Percentiles rank a stretch among this genome's conserved stretches.
phyloP scores from a whole-genome alignment of 2,888 invertebrate species.

The Philopedon plagiatum region DNA sequence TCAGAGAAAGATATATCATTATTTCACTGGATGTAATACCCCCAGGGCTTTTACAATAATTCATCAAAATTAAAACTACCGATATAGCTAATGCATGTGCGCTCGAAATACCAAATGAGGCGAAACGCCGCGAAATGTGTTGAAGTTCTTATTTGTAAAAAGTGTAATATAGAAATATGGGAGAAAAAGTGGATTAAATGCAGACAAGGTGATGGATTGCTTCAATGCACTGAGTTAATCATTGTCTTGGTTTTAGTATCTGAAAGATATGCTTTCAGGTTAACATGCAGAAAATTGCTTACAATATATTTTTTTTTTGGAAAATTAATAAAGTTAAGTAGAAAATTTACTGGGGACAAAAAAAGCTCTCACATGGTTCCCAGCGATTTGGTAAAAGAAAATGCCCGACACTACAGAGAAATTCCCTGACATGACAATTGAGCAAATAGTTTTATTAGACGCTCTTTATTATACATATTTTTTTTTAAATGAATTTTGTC shows the following conservation, averaged over 20 bases:
- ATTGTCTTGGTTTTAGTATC: neutral
- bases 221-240: neutral
- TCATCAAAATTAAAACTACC: slow-evolving; percentile 5
- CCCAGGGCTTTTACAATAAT: neutral
- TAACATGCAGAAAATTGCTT: too few relatives aligned
- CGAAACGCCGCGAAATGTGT: neutral
- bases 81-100: neutral
- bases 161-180: too few relatives aligned
- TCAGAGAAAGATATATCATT: slow-evolving; percentile 1
- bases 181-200: neutral
- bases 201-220: neutral
- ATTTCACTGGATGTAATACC: neutral
- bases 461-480: too few relatives aligned
- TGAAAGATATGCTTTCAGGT: neutral
- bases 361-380: too few relatives aligned
- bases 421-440: too few relatives aligned
- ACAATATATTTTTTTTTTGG: too few relatives aligned
- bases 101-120: neutral
- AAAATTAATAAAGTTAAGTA: too few relatives aligned
- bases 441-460: too few relatives aligned
- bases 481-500: too few relatives aligned
- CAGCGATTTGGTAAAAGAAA: too few relatives aligned
- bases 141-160: neutral
- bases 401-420: too few relatives aligned
- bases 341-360: too few relatives aligned